Percentiles rank a stretch among this genome's conserved stretches.
Conservation (phyloP, 2,888 invertebrate genomes). For the Sminthurides aquaticus region DNA sequence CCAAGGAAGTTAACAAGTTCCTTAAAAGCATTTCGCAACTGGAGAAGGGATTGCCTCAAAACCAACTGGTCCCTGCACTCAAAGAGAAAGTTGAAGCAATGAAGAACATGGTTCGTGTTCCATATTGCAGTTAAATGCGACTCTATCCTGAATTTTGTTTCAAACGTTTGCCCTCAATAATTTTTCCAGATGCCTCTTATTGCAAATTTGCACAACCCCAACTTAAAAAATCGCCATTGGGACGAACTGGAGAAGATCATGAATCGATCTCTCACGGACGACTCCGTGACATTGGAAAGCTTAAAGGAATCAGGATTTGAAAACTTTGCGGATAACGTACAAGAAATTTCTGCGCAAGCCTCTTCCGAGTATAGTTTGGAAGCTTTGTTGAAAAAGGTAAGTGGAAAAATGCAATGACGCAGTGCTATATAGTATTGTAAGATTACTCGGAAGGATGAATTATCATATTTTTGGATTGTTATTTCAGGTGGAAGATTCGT, state of each 20-base stretch:
- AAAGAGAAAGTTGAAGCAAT: conserved; percentile 70
- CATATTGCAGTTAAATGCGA: too few species aligned
- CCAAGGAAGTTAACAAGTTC: conserved; percentile 58
- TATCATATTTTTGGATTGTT: too few species aligned
- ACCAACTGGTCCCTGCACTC: conserved; percentile 68
- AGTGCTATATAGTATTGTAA: too few species aligned
- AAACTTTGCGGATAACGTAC: conserved; percentile 62
- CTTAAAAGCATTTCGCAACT: conserved; percentile 67
- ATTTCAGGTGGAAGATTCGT: conserved; percentile 70
- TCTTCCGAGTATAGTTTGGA: conserved; percentile 81
- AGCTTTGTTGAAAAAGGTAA: conserved; percentile 64
- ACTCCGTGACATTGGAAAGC: conserved; percentile 57
- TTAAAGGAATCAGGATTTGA: conserved; percentile 69
- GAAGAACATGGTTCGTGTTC: too few species aligned
- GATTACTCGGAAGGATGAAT: too few species aligned
- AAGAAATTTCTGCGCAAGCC: conserved; percentile 80
- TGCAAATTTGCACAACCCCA: conserved; percentile 70
- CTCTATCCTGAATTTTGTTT: background rate
- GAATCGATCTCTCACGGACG: conserved; percentile 63
- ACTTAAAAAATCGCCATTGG: conserved; percentile 75
- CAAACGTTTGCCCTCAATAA: conserved; percentile 3
- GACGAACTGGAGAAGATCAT: conserved; percentile 67
- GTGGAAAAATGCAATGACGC: too few species aligned
- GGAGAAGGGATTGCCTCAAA: conserved; percentile 74
- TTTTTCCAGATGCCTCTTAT: conserved; percentile 62